Conservation (phyloP, 2,113 vertebrate genomes). For the Neodon shergylaensis region DNA sequence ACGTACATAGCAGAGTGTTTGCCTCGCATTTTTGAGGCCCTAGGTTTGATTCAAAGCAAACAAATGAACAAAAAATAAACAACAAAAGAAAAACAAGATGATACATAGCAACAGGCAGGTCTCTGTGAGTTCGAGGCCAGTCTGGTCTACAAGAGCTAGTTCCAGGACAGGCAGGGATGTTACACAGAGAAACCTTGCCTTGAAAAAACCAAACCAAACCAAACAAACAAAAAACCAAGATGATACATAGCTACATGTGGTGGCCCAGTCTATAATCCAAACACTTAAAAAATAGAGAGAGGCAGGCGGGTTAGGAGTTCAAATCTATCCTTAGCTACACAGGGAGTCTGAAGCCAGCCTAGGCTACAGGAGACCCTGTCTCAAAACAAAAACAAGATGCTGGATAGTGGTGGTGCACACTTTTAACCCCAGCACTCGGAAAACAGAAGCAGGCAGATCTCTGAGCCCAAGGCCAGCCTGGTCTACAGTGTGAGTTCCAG, state of each 20-base stretch:
- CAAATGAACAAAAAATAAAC: background rate
- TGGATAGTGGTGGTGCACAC: no score
- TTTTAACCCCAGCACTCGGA: background rate
- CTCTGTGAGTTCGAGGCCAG: no score
- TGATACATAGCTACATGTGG: background rate
- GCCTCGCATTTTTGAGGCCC: background rate
- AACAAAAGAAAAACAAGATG: background rate
- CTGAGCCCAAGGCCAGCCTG: background rate
- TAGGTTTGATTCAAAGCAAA: background rate
- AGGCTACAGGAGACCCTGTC: background rate
- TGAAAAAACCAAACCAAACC: background rate
- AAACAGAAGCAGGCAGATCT: background rate
- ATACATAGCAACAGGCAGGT: background rate
- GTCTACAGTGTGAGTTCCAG: background rate
- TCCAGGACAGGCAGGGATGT: no score
- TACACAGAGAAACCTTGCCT: no score
- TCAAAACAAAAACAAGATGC: background rate
- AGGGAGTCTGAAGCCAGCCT: background rate
- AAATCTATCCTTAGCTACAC: no score
- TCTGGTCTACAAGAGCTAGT: no score
- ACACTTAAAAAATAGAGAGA: background rate
- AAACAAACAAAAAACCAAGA: background rate
- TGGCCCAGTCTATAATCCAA: background rate
- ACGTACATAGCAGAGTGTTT: background rate
- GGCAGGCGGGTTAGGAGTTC: background rate